Evolutionary conservation across 2,797 vertebrate species (phyloP).

Genomic region (Selene dorsalis): DNA sequence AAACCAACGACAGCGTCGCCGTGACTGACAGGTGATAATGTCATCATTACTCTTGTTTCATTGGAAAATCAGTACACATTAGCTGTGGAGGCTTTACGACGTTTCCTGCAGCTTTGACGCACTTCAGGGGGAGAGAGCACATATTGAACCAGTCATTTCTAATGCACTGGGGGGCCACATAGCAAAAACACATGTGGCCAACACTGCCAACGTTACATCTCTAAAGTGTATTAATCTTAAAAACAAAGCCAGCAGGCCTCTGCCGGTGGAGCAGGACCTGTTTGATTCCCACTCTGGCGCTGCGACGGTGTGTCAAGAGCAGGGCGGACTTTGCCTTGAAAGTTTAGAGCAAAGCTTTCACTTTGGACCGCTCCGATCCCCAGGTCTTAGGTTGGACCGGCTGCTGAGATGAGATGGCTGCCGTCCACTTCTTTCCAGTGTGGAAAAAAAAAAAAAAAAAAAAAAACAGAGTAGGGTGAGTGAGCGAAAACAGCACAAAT

Average conservation of each 20-base stretch:
- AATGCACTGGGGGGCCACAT: constrained; percentile 29
- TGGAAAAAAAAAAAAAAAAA: too few species aligned
- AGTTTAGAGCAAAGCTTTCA: constrained; percentile 42
- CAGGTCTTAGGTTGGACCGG: constrained; percentile 21
- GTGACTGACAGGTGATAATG: constrained; percentile 58
- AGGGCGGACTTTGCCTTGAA: constrained; percentile 33
- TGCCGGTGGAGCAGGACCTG: constrained; percentile 13
- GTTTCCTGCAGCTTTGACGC: constrained; percentile 56
- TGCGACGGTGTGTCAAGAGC: constrained; percentile 3
- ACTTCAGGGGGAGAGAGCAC: constrained; percentile 47
- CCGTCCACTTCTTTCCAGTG: constrained; percentile 30
- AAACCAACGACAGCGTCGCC: constrained; percentile 14
- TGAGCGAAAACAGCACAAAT: constrained; percentile 47
- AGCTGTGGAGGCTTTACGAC: constrained; percentile 42
- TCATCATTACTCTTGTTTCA: constrained; percentile 54
- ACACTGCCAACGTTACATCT: constrained; percentile 16
- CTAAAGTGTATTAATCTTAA: constrained; percentile 35
- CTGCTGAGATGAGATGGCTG: constrained; percentile 34
- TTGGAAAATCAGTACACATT: constrained; percentile 58
- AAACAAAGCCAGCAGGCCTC: constrained; percentile 28
- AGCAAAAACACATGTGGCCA: constrained; percentile 33
- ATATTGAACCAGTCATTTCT: constrained; percentile 55
- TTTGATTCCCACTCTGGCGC: constrained; percentile 36
- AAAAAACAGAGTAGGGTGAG: constrained; percentile 36
- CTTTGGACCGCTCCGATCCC: constrained; percentile 40